Conservation (phyloP, 2,888 invertebrate species). For the Thelaira solivaga region DNA sequence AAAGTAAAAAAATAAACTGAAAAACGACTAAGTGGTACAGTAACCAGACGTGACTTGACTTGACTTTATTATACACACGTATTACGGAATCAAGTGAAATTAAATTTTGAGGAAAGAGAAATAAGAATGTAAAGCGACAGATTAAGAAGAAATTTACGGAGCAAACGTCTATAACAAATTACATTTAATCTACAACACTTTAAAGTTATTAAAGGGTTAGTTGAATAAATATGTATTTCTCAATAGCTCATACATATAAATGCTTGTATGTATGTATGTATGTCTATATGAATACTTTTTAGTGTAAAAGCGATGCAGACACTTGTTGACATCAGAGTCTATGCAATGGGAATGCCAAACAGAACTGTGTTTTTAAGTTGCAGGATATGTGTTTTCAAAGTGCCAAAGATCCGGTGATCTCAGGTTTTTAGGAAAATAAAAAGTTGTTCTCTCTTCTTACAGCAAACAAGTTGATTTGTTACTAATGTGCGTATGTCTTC, state of each 20-base stretch:
- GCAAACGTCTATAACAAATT: slow-evolving; percentile 43
- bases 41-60: neutral
- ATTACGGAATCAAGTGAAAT: neutral
- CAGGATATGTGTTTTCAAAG: too few relatives aligned
- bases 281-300: too few relatives aligned
- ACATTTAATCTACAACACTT: slow-evolving; percentile 50
- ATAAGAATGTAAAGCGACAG: neutral
- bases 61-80: slow-evolving; percentile 26
- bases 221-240: too few relatives aligned
- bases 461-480: too few relatives aligned
- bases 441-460: too few relatives aligned
- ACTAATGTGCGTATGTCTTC: too few relatives aligned
- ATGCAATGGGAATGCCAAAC: too few relatives aligned
- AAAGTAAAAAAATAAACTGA: neutral
- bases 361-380: too few relatives aligned
- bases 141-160: neutral
- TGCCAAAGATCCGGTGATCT: too few relatives aligned
- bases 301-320: neutral
- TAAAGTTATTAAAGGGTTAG: slow-evolving; percentile 48
- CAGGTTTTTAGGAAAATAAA: too few relatives aligned
- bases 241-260: slow-evolving; percentile 5
- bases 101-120: neutral
- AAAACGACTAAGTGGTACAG: neutral
- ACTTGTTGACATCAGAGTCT: slow-evolving; percentile 23
- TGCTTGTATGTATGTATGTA: neutral